These are phyloP conservation scores for Sceloporus tristichus DNA, from an alignment of 2,113 vertebrate genomes.

Conservation along the genomic window DNA sequence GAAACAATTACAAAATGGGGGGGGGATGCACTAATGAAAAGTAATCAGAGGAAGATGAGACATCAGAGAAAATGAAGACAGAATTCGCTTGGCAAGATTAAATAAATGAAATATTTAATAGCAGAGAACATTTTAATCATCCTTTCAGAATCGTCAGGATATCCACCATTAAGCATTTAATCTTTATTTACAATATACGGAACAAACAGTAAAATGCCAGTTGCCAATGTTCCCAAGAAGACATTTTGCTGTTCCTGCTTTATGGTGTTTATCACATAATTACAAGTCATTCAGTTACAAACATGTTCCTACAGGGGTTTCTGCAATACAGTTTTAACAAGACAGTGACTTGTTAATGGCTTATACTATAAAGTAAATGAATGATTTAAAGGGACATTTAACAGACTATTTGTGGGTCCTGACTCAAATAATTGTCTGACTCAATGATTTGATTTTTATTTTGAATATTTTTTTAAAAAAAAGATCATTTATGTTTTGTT, in stretches of 20 bases:
- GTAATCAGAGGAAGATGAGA: neutral
- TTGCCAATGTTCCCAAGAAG: slow-evolving; percentile 55
- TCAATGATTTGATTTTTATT: neutral
- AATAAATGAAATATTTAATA: slow-evolving; percentile 28
- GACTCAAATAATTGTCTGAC: too few species aligned
- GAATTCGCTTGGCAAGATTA: slow-evolving; percentile 23
- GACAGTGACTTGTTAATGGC: slow-evolving; percentile 14
- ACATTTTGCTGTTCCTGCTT: slow-evolving; percentile 38
- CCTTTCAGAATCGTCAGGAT: slow-evolving; percentile 49
- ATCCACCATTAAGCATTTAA: slow-evolving; percentile 58
- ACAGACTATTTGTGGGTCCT: neutral
- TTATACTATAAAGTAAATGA: neutral
- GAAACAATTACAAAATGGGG: neutral
- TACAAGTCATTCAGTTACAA: slow-evolving; percentile 47
- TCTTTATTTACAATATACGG: slow-evolving; percentile 58
- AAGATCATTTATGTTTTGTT: neutral
- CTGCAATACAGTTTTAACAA: slow-evolving; percentile 17
- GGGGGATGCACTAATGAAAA: rapidly evolving
- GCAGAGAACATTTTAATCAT: slow-evolving; percentile 41
- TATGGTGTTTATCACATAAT: slow-evolving; percentile 46
- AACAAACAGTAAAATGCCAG: slow-evolving; percentile 51
- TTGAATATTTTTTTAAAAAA: neutral
- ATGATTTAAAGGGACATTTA: neutral
- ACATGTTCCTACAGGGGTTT: slow-evolving; percentile 22
- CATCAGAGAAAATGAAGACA: neutral